Percentiles rank a stretch among this genome's conserved stretches.
Conservation (phyloP, 2,888 invertebrate species). For the Euplexia lucipara region DNA sequence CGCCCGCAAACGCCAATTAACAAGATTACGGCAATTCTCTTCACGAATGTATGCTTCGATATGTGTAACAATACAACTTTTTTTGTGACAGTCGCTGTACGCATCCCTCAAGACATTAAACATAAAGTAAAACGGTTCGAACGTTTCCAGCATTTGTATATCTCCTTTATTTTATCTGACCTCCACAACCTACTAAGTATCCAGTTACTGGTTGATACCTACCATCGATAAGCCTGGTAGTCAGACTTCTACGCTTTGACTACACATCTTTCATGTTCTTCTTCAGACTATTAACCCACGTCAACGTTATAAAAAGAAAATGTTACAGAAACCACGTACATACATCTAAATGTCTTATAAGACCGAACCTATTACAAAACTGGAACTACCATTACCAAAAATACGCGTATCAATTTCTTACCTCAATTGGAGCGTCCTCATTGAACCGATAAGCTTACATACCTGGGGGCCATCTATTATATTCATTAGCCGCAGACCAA, state of each 20-base stretch:
- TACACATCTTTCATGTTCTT: no score
- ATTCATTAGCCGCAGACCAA: slow-evolving; percentile 80
- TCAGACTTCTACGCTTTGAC: no score
- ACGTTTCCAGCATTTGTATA: no score
- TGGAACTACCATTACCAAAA: slow-evolving; percentile 27
- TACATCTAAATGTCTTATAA: not conserved
- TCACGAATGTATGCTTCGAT: slow-evolving; percentile 62
- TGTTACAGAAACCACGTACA: not conserved
- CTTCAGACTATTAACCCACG: no score
- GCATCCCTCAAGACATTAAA: not conserved
- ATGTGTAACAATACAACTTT: slow-evolving; percentile 64
- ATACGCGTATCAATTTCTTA: slow-evolving; percentile 48
- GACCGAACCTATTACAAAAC: slow-evolving; percentile 13
- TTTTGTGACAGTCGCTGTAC: slow-evolving; percentile 33
- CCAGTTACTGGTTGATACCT: no score
- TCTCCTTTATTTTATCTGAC: no score
- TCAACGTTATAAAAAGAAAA: not conserved
- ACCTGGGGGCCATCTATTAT: slow-evolving; percentile 85
- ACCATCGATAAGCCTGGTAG: no score
- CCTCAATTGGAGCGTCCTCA: slow-evolving; percentile 55
- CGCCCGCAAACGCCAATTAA: slow-evolving; percentile 74
- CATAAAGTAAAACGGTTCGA: no score
- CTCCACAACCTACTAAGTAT: no score
- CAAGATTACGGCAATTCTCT: slow-evolving; percentile 77
- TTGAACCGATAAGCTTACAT: slow-evolving; percentile 69